Evolutionary conservation across 1,140 invertebrate genomes (phyloP), one percentile per base, ranked within the genome.

Genomic region (Diorhabda elongata): DNA sequence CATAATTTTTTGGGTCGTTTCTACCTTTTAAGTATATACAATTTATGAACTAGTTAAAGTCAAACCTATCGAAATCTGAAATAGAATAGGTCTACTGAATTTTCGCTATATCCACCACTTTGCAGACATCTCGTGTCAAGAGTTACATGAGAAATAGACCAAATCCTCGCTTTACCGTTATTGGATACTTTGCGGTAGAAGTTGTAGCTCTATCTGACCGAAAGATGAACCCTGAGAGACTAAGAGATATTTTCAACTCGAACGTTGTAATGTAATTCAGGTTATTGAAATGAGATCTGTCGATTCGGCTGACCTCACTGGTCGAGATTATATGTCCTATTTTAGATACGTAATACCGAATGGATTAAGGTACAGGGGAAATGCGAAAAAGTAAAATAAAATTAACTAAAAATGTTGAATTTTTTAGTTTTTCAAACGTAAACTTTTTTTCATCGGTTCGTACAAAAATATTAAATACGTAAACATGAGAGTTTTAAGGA

Each of bases 231-330:
- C 61, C 61, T 7, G 61, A 4, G 61, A 5, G 61, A 62, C 61
- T 62, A n/a, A 62, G 61, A 44, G 61, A 62, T 43, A 62, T 62
- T 26, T 26, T 62, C 61, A 62, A 44, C 44, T 62, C 44, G 61
- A n/a, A 44, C 42, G 61, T n/a, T 62, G 2, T 44, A 2, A 42
- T 44, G 61, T 62, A 62, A 62, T 62, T 43, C 11, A n/a, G 61
- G 61, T 43, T 62, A 62, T 47, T 62, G 61, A 62, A 62, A 62
- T 62, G 61, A 62, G 61, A 62, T 62, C 61, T 44, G 61, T 44
- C 61, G 42, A 52, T 52, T 52, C 47, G 47, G 47, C 47, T 52
- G 47, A 52, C 47, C 47, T n/a, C 47, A 52, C 47, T 52, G 47
- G 47, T n/a, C 47, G 47, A 52, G 47, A 52, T 52, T 52, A 52